Base-by-base conservation (phyloP, 2,888 invertebrate genomes). In the Amorpha juglandis region DNA sequence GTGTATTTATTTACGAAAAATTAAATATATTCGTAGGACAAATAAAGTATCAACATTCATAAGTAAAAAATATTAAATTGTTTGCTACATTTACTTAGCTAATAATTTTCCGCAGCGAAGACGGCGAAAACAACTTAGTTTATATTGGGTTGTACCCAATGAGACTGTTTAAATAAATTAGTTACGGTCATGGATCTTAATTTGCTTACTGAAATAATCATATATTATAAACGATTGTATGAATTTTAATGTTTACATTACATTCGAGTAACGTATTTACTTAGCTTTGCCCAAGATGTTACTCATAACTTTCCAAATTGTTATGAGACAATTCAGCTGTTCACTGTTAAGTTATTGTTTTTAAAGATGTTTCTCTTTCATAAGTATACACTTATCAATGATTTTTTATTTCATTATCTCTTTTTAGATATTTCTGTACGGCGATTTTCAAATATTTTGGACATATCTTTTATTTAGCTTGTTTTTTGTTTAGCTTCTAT, bases 321-420 rank as follows among this genome's bases (percentile, higher is more conserved):
- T 84, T 87, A 80, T 83, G 84, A 87, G 78, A 85, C 80, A 73
- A 70, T 65, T 74, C 88, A 75, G 71, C 79, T 83, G 84, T 79
- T 81, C 74, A 77, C 76, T 78, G 78, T 71, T 70, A 73, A 74
- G 70, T 74, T 73, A 72, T 79, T 78, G 71, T 80, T 50, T 53
- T 78, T 69, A 78, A 77, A 73, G 74, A 76, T 75, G 71, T 75
- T 73, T 73, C 64, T 69, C 55, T 70, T 71, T 70, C 45, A 65
- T 58, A 64, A 35, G 27, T 42, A n/a, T n/a, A 38, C n/a, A n/a
- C n/a, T n/a, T 48, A 21, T 51, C 35, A 63, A 63, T 51, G 35
- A 12, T 7, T 19, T 35, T 53, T 9, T 27, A 14, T 53, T 42
- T 38, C 6, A 58, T 58, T 35, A 55, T 55, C 9, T 35, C 35